Evolutionary conservation across 2,113 vertebrate genomes (phyloP).

Genomic region (Baryphthengus martii): DNA sequence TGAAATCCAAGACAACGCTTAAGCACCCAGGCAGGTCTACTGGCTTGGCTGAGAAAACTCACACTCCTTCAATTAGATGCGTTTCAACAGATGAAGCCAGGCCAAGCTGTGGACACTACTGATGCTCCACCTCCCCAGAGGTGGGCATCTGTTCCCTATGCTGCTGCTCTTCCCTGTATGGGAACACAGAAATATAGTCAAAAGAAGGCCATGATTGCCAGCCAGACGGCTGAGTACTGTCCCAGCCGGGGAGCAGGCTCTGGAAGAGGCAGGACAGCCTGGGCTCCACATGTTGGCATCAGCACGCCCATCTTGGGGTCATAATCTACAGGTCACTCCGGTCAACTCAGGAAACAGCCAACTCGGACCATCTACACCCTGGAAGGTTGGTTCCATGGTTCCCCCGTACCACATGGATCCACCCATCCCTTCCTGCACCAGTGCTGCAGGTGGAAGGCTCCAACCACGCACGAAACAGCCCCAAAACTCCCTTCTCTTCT

Average conservation of each 20-base stretch:
- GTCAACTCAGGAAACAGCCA: not conserved
- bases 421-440: not conserved
- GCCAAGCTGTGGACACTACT: not conserved
- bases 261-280: not conserved
- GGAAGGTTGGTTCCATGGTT: too few relatives aligned
- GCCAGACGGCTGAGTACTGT: not conserved
- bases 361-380: not conserved
- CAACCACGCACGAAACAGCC: not conserved
- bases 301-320: too few relatives aligned
- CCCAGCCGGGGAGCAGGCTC: not conserved
- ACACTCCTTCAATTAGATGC: not conserved
- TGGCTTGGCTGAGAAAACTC: not conserved
- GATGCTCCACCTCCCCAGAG: not conserved
- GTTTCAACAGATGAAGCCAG: not conserved
- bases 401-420: not conserved
- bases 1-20: not conserved
- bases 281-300: rapidly evolving
- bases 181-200: not conserved
- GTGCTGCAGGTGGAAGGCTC: rapidly evolving
- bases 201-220: not conserved
- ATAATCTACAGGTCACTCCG: not conserved
- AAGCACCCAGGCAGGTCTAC: not conserved
- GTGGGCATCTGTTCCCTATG: not conserved
- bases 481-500: not conserved
- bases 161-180: not conserved